Base-by-base conservation (phyloP, 2,113 vertebrate genomes). In the Oxygymnocypris stewartii region DNA sequence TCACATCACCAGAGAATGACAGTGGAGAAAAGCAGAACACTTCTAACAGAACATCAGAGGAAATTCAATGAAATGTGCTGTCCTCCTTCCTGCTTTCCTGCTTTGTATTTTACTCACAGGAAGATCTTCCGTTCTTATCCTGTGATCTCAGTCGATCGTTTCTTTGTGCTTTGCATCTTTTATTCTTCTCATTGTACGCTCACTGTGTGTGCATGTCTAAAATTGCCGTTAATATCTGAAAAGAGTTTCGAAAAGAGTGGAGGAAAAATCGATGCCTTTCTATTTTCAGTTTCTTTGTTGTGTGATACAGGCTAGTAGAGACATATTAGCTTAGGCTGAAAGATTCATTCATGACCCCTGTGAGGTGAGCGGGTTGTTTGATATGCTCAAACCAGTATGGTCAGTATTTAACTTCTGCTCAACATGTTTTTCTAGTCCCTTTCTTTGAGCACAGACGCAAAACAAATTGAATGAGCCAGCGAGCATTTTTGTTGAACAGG, bases 1-100 rank as follows among this genome's bases (percentile, higher is more conserved):
- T 54, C 67, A 71, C 49, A 40, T 84, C 49, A 82, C 63, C 42
- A 14, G 80, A 44, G 63, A 82, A 69, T 10, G 54, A 16, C 78
- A 81, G 49, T 20, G 5, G 14, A 69, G 10, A 69, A 74, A 14
- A 83, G 63, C 28, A 71, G 65, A 74, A 35, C 25, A 69, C n/a
- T 28, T 67, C 79, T 42, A 47, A 80, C 20, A 42, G 18, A 59
- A 80, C 13, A 65, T 63, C 23, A 16, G 40, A 82, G 65, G n/a
- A 82, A 67, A 67, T 31, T 25, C 40, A 47, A 16, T 13, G 1
- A 71, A 31, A 14, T 51, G 54, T 18, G 1, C 31, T 37, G 25
- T 74, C 20, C 35, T 65, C 16, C 9, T 31, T 61, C 57, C 57
- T 49, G 49, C 11, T 57, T 12, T 61, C 8, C 57, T 67, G 31